Conservation (phyloP, 2,888 invertebrate species). For the Chorisops tibialis region DNA sequence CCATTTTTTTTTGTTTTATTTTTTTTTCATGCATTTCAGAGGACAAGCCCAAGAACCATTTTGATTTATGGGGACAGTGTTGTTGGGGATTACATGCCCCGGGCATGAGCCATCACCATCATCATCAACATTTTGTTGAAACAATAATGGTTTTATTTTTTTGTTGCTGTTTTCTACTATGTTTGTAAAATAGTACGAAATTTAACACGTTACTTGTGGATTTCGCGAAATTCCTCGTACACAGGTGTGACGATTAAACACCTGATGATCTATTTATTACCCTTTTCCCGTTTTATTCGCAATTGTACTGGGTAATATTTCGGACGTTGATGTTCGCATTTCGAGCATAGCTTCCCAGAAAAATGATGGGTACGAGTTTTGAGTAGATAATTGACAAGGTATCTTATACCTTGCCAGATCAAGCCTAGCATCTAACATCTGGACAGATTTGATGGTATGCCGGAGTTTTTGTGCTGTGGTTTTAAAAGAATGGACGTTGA, state of each 20-base stretch:
- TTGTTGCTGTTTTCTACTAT: neutral
- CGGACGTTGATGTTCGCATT: too few species aligned
- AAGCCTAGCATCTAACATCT: too few species aligned
- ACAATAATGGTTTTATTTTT: conserved; percentile 7
- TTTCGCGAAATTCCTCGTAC: conserved; percentile 11
- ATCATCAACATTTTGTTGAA: conserved; percentile 9
- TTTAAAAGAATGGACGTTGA: too few species aligned
- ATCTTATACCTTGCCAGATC: too few species aligned
- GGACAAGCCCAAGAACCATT: conserved; percentile 17
- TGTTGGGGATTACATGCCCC: conserved; percentile 21
- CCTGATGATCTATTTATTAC: conserved; percentile 22
- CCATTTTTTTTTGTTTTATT: neutral
- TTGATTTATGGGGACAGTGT: conserved; percentile 23
- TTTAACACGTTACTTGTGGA: conserved; percentile 6
- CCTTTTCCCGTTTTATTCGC: neutral
- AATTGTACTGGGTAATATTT: too few species aligned
- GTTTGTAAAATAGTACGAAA: neutral
- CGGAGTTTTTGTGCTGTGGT: too few species aligned
- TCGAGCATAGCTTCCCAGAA: too few species aligned
- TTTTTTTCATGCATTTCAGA: neutral
- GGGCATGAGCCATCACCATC: conserved; percentile 22
- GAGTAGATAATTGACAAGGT: too few species aligned
- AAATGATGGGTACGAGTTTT: too few species aligned
- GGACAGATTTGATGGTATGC: too few species aligned
- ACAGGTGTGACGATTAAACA: conserved; percentile 22